These are phyloP conservation scores for Progne subis DNA, from an alignment of 2,113 vertebrate genomes.

Conservation along the genomic window DNA sequence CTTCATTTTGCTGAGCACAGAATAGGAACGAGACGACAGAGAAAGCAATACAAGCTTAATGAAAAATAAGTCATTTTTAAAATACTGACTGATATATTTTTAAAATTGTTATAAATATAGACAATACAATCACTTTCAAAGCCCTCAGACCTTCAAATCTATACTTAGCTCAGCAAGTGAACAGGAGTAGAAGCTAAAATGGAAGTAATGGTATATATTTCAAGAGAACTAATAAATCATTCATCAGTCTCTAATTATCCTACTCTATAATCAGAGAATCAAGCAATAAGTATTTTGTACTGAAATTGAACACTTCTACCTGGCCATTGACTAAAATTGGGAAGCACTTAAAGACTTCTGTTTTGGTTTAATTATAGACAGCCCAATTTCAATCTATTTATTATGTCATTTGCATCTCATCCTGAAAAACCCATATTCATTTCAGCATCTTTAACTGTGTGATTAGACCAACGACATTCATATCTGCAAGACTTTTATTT, in stretches of 20 bases:
- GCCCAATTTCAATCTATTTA: constrained; percentile 26
- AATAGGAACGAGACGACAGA: background rate
- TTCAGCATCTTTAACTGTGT: constrained; percentile 2
- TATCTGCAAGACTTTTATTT: background rate
- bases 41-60: constrained; percentile 11
- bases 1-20: background rate
- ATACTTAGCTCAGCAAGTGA: constrained; percentile 33
- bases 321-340: constrained; percentile 58
- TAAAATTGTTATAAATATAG: background rate
- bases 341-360: constrained; percentile 45
- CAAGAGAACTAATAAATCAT: constrained; percentile 61
- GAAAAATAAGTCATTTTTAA: constrained; percentile 1
- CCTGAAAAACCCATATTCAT: constrained; percentile 29
- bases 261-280: constrained; percentile 57
- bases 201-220: constrained; percentile 14
- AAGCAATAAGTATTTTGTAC: constrained; percentile 45
- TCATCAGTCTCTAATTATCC: constrained; percentile 57
- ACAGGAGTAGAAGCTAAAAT: background rate
- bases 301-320: constrained; percentile 55
- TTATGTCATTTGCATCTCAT: constrained; percentile 47
- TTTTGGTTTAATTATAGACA: constrained; percentile 56
- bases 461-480: background rate
- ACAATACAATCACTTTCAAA: background rate
- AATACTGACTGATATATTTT: background rate
- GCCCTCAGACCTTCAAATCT: background rate